A percentile compares a stretch with the other conserved stretches of the same genome.
Conservation (phyloP, 1,140 invertebrate species). For the Drosophila equinoxialis region DNA sequence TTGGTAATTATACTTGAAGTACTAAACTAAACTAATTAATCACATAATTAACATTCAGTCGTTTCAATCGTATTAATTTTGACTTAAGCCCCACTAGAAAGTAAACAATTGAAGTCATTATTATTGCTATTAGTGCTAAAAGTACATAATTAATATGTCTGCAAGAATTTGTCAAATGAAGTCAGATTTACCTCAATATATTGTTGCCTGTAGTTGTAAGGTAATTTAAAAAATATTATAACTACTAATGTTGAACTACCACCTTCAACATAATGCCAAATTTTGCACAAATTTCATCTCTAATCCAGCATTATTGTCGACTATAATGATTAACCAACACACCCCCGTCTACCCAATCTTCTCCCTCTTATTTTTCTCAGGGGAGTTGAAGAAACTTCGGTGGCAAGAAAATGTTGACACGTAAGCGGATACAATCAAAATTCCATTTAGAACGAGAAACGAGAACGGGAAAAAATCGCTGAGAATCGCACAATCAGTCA, state of each 20-base stretch:
- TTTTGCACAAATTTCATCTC: neutral
- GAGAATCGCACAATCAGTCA: constrained; percentile 78
- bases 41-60: too few relatives aligned
- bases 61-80: too few relatives aligned
- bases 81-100: too few relatives aligned
- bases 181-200: too few relatives aligned
- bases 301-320: constrained; percentile 7
- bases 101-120: too few relatives aligned
- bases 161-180: too few relatives aligned
- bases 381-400: constrained; percentile 29
- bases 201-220: too few relatives aligned
- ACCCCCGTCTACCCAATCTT: neutral
- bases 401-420: constrained; percentile 50
- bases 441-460: constrained; percentile 67
- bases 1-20: neutral
- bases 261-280: neutral
- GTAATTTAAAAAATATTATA: too few relatives aligned
- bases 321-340: constrained; percentile 43
- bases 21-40: neutral
- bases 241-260: too few relatives aligned
- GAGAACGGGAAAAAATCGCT: constrained; percentile 48
- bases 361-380: constrained; percentile 4
- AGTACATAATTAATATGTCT: too few relatives aligned
- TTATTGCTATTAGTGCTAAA: too few relatives aligned
- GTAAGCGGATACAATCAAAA: constrained; percentile 81